These are phyloP conservation scores for Zosterops borbonicus DNA, from an alignment of 2,113 vertebrate genomes.

Conservation along the genomic window DNA sequence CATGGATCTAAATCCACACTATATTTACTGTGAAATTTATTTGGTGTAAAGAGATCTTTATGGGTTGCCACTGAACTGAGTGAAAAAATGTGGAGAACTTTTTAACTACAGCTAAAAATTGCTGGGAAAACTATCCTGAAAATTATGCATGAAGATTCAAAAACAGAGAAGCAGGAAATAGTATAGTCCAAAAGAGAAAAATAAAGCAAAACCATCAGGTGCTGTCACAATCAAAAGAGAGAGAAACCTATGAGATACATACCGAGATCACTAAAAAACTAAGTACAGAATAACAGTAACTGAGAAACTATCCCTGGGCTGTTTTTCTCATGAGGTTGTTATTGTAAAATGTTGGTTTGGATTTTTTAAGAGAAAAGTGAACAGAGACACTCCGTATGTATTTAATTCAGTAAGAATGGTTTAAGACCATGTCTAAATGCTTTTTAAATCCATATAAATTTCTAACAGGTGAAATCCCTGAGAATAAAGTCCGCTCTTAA, in stretches of 20 bases:
- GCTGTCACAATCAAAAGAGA: neutral
- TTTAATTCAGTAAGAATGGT: neutral
- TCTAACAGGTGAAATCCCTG: neutral
- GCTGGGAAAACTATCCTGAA: neutral
- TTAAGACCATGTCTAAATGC: neutral
- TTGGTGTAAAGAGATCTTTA: neutral
- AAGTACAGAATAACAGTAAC: neutral
- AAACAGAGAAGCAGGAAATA: neutral
- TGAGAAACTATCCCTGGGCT: neutral
- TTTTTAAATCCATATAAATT: neutral
- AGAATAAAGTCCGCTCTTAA: neutral
- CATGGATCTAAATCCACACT: neutral
- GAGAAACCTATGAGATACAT: neutral
- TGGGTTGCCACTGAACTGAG: neutral
- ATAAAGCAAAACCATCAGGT: neutral
- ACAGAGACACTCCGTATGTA: neutral
- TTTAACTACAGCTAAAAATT: neutral
- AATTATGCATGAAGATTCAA: neutral
- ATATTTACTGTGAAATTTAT: neutral
- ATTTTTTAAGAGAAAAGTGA: neutral
- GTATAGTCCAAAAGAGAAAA: neutral
- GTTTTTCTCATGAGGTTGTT: neutral
- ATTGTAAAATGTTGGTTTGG: neutral
- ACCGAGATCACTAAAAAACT: neutral
- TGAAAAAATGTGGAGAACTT: neutral